Base-by-base conservation (phyloP, 1,140 invertebrate species). In the Habropoda laboriosa region DNA sequence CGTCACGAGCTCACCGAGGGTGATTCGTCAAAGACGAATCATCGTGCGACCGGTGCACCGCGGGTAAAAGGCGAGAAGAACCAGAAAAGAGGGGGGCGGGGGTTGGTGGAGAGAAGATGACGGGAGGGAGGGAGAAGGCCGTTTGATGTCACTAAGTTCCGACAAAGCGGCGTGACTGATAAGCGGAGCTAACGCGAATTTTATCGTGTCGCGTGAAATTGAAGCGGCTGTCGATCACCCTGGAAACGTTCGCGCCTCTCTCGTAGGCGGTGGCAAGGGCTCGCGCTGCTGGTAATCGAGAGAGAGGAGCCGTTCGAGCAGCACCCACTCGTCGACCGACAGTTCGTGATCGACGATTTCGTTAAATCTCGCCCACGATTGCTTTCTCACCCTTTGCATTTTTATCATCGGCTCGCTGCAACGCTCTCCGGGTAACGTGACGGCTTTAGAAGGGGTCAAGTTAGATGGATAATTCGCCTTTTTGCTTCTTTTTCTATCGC, bases 1-100 rank as follows among this genome's bases (percentile, higher is more conserved):
- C 66, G 66, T 71, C 24, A 58, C 51, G 8, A 30, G 30, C n/a
- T 47, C 1, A 21, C 40, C 13, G 32, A 49, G 18, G 64, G 64
- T 77, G 74, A 77, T 70, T 49, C 74, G 74, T 77, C 64, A 70
- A 58, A 70, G 74, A 60, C 66, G 66, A 70, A 70, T 70, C 40
- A 58, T 70, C 74, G 0, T 27, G 61, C 21, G 10, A n/a, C n/a
- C 45, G 3, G 58, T 45, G 61, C 30, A 4, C 6, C 21, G n/a
- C n/a, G n/a, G 32, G 18, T 55, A 55, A 35, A 75, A 35, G 60
- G 4, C 6, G 21, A 16, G 38, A 10, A 35, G 32, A 27, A 30
- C 21, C 27, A 3, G 3, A 18, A 13, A 18, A 7, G 12, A 21
- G 16, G 10, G 2, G 18, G 12, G n/a, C n/a, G n/a, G n/a, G n/a